Conservation (phyloP, 1,140 invertebrate genomes). For the Zaprionus taronus region DNA sequence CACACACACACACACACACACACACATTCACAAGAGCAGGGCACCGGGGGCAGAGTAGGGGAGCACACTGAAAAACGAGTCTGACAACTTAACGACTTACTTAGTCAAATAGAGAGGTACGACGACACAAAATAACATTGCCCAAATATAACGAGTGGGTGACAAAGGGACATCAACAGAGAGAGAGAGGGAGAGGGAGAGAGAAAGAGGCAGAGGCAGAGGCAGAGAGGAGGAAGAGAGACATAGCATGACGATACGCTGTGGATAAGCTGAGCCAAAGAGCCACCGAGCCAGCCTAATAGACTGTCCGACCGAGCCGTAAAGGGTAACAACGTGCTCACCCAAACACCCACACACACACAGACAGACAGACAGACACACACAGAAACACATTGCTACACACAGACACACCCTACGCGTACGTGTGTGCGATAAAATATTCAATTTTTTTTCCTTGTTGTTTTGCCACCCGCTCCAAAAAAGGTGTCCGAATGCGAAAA, state of each 20-base stretch:
- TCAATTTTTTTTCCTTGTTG: conserved; percentile 29
- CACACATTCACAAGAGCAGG: neutral
- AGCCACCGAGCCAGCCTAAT: conserved; percentile 46
- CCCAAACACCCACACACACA: conserved; percentile 14
- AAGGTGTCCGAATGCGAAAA: conserved; percentile 32
- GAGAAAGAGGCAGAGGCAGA: neutral
- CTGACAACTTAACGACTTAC: conserved; percentile 79
- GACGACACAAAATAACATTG: conserved; percentile 53
- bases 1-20: conserved; percentile 16
- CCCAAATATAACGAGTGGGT: conserved; percentile 41
- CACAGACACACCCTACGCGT: conserved; percentile 1
- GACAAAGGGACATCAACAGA: neutral
- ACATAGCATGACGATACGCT: neutral
- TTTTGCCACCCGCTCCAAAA: neutral
- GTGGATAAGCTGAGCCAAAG: conserved; percentile 19
- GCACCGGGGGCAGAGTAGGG: neutral
- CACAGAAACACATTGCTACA: conserved; percentile 3
- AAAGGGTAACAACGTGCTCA: conserved; percentile 51
- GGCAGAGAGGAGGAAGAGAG: neutral
- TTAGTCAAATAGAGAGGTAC: conserved; percentile 69
- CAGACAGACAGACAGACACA: conserved; percentile 12
- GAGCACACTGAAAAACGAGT: conserved; percentile 59
- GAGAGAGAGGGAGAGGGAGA: neutral
- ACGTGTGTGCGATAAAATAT: conserved; percentile 31
- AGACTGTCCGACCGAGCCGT: conserved; percentile 55